Conservation (phyloP, 2,888 invertebrate genomes). For the Thereva nobilitata region DNA sequence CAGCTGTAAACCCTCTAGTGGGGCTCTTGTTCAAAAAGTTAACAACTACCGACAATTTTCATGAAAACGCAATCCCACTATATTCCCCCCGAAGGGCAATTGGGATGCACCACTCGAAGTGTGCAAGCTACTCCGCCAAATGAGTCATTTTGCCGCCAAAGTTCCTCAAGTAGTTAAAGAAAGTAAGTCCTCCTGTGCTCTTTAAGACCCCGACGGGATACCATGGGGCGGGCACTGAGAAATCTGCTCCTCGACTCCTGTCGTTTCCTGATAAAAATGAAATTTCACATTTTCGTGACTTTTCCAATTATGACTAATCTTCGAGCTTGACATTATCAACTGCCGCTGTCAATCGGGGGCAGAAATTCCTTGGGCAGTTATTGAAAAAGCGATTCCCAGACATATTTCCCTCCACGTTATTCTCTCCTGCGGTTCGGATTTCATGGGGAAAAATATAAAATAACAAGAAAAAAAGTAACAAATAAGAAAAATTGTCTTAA, state of each 20-base stretch:
- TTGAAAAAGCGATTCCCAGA: constrained; percentile 6
- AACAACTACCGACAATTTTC: not conserved
- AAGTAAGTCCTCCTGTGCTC: not conserved
- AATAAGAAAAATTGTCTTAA: no score
- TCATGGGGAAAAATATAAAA: no score
- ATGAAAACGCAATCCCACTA: no score
- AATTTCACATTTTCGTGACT: constrained; percentile 34
- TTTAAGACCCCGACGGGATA: not conserved
- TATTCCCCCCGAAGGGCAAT: no score
- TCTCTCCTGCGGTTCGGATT: no score
- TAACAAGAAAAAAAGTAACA: no score
- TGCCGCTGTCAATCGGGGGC: constrained; percentile 24
- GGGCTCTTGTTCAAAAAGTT: not conserved
- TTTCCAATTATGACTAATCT: constrained; percentile 34
- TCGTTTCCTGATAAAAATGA: constrained; percentile 32
- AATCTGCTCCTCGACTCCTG: constrained; percentile 28
- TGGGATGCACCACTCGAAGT: no score
- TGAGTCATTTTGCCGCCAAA: no score
- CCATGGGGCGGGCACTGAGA: constrained; percentile 15
- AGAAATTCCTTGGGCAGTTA: constrained; percentile 16
- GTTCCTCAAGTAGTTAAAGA: no score
- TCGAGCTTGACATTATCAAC: constrained; percentile 30
- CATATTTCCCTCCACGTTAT: not conserved
- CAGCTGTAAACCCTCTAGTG: not conserved
- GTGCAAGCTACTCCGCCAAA: no score